phyloP scores from a whole-genome alignment of 1,140 invertebrate species.

The Aphelinus certus region DNA sequence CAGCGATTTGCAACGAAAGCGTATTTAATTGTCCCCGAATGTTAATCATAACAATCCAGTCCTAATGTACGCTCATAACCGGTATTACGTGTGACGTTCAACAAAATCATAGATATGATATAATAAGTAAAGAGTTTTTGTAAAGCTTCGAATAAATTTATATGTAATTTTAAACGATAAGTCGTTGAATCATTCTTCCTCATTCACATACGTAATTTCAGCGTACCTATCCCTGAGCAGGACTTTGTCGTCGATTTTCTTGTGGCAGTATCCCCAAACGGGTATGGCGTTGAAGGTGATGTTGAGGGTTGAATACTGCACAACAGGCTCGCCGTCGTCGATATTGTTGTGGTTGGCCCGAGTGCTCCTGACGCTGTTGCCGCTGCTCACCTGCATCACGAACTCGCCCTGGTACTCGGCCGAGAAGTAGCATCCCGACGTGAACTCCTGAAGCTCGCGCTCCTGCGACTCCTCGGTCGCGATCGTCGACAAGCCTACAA shows the following conservation, averaged over 20 bases:
- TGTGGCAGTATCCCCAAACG: conserved; percentile 75
- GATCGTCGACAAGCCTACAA: conserved; percentile 36
- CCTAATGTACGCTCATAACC: too few species aligned
- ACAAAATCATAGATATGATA: too few species aligned
- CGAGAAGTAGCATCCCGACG: conserved; percentile 73
- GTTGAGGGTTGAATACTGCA: conserved; percentile 72
- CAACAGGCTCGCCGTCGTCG: conserved; percentile 62
- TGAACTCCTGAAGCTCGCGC: conserved; percentile 38
- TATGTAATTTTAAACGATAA: too few species aligned
- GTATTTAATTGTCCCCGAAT: too few species aligned
- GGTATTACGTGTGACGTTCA: too few species aligned
- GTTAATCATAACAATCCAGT: too few species aligned
- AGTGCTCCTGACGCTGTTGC: conserved; percentile 56
- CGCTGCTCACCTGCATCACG: conserved; percentile 70
- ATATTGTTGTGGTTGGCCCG: conserved; percentile 52
- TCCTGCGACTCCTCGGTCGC: conserved; percentile 48
- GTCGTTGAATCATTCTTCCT: too few species aligned
- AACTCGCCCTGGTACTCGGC: conserved; percentile 75
- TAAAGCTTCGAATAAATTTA: too few species aligned
- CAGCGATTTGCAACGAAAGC: too few species aligned
- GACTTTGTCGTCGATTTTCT: conserved; percentile 71
- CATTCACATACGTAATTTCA: neutral
- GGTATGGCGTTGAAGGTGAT: conserved; percentile 74
- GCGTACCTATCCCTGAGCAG: conserved; percentile 72
- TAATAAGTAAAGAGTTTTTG: too few species aligned